Conservation (phyloP, 92 coral and sea anemone species). For the Siderastrea radians region DNA sequence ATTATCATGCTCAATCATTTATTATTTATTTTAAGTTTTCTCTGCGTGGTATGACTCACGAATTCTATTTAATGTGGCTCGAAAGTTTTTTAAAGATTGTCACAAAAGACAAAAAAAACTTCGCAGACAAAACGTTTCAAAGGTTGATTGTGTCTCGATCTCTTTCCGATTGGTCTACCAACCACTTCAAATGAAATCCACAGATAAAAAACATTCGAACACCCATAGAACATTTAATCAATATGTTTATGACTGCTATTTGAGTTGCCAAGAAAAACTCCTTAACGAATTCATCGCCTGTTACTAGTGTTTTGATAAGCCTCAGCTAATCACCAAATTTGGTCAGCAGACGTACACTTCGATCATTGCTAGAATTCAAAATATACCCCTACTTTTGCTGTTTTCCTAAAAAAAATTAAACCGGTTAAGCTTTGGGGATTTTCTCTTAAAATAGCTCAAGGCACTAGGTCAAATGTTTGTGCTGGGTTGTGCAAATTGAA, state of each 20-base stretch:
- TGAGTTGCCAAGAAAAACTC: background rate
- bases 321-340: constrained; percentile 13
- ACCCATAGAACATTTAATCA: constrained; percentile 18
- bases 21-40: background rate
- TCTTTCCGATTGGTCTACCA: background rate
- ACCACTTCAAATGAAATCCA: background rate
- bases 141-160: background rate
- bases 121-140: too few species aligned
- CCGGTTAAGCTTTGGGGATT: background rate
- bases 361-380: background rate
- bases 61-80: background rate
- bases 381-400: background rate
- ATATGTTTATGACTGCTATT: background rate
- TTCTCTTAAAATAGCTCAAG: constrained; percentile 13
- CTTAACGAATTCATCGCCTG: constrained; percentile 44
- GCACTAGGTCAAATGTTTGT: constrained; percentile 24
- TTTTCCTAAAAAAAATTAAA: background rate
- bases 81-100: background rate
- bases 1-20: background rate
- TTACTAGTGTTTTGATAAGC: background rate
- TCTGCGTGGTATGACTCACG: background rate
- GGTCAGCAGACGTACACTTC: background rate
- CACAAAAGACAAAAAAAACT: background rate
- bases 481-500: background rate
- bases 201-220: background rate